Evolutionary conservation across 2,888 invertebrate species (phyloP).

Genomic region (Dasypolia templi): DNA sequence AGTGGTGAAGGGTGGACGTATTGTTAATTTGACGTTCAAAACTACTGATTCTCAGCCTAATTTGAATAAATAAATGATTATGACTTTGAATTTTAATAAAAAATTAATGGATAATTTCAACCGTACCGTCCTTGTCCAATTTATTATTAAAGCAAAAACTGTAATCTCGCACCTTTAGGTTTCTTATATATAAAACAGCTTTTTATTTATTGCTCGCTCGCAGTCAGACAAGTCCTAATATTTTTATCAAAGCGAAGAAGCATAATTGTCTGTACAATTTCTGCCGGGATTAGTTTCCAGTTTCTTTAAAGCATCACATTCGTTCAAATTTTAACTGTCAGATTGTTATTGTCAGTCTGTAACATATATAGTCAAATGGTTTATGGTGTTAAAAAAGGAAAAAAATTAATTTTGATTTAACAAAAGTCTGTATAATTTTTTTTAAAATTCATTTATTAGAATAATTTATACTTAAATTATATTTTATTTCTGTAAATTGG

Average conservation of each 20-base stretch:
- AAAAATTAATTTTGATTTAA: neutral
- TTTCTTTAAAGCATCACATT: constrained; percentile 11
- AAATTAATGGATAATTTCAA: neutral
- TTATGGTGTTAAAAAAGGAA: neutral
- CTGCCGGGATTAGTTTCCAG: constrained; percentile 8
- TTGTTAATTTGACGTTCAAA: neutral
- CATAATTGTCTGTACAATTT: constrained; percentile 26
- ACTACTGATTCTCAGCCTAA: neutral
- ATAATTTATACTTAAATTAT: no score
- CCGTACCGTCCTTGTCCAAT: neutral
- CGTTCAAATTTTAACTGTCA: neutral
- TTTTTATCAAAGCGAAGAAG: constrained; percentile 5
- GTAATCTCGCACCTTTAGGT: neutral
- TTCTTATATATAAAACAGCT: neutral
- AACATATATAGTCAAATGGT: neutral
- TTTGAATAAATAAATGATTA: neutral
- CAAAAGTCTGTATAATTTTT: no score
- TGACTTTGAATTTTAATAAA: neutral
- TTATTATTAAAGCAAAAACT: neutral
- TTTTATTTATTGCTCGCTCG: constrained; percentile 1
- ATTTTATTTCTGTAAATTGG: no score
- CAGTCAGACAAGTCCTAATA: neutral
- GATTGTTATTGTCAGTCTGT: neutral
- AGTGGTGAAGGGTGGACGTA: neutral
- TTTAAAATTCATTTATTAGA: no score